These are phyloP conservation scores for Okapia johnstoni DNA, from an alignment of 2,113 vertebrate genomes.

Conservation along the genomic window DNA sequence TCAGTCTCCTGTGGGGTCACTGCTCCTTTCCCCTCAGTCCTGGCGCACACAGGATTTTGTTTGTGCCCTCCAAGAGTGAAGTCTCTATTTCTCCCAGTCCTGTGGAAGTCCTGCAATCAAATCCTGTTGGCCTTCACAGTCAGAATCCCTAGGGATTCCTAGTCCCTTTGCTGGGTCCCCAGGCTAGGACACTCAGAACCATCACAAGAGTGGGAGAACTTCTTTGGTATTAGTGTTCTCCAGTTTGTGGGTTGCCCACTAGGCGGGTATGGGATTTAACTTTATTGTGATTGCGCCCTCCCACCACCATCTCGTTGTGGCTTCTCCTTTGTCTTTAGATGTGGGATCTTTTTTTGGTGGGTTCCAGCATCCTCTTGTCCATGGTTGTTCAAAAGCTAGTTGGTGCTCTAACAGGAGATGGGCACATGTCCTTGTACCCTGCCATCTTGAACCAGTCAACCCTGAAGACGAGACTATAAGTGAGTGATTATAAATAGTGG, in stretches of 20 bases:
- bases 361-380: not conserved
- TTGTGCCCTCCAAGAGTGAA: not conserved
- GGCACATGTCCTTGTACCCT: not conserved
- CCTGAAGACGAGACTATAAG: not conserved
- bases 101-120: not conserved
- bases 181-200: not conserved
- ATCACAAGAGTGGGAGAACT: not conserved
- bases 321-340: not conserved
- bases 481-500: not conserved
- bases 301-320: not conserved
- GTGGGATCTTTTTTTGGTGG: not conserved
- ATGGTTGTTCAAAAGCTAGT: not conserved
- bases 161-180: not conserved
- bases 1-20: not conserved
- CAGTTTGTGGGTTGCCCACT: not conserved
- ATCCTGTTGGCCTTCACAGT: not conserved
- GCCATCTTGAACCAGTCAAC: not conserved
- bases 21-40: not conserved
- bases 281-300: not conserved
- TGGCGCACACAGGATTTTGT: not conserved
- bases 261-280: not conserved
- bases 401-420: not conserved
- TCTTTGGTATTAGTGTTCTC: not conserved
- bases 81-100: not conserved
- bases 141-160: not conserved